A percentile compares a stretch with the other conserved stretches of the same genome.
Conservation (phyloP, 2,113 vertebrate genomes). For the Bos taurus region DNA sequence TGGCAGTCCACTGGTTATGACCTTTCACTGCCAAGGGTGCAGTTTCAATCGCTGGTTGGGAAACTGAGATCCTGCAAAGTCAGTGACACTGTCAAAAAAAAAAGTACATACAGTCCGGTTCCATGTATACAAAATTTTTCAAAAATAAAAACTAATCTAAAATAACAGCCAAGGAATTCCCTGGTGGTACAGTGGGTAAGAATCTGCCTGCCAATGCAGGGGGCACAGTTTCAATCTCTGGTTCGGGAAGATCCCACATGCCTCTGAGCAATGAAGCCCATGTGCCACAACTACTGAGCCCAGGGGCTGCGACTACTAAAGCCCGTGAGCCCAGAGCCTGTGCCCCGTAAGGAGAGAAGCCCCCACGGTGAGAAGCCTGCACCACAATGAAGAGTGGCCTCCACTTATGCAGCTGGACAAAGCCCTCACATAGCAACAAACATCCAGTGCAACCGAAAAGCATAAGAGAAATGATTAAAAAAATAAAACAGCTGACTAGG, state of each 20-base stretch:
- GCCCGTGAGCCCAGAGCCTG: neutral
- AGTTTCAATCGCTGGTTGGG: neutral
- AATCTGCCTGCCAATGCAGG: neutral
- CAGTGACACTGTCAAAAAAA: neutral
- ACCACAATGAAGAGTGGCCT: neutral
- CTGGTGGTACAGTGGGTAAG: neutral
- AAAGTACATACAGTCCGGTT: neutral
- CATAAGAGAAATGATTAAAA: neutral
- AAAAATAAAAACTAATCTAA: neutral
- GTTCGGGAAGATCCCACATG: neutral
- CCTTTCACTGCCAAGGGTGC: neutral
- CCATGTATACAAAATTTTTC: neutral
- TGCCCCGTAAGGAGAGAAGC: neutral
- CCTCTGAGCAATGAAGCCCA: neutral
- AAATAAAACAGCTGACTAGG: neutral
- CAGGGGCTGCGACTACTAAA: neutral
- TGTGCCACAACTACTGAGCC: neutral
- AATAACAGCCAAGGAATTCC: neutral
- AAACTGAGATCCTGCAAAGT: neutral
- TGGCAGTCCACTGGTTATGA: neutral
- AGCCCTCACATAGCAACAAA: neutral
- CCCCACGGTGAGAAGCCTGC: neutral
- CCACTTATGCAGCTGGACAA: neutral
- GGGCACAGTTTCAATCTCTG: neutral
- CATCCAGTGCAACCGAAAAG: neutral